Base-by-base conservation (phyloP, 2,888 invertebrate genomes). In the Eupithecia centaureata region DNA sequence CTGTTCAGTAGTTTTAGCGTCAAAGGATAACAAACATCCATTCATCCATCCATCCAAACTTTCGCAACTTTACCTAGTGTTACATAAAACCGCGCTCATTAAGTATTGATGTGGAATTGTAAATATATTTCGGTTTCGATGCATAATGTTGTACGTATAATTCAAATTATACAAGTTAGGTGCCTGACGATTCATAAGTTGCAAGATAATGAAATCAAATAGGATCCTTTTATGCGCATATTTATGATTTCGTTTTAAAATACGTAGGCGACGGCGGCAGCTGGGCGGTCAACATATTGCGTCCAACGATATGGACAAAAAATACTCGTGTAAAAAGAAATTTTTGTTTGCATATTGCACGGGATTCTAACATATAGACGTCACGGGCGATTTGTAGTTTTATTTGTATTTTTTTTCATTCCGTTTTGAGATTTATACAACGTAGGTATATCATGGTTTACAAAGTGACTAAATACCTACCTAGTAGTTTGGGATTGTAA, bases 171-270 rank as follows among this genome's bases (percentile, higher is more conserved):
- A 79, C 75, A 79, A 77, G 75, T 77, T 73, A 70, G 72, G 71
- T 76, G 74, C 77, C 73, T 75, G 65, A 63, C 63, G 70, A 81
- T 79, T 81, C 76, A 78, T 81, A 79, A 82, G 79, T 76, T 73
- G 76, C 77, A 79, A 78, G 77, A 79, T 85, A 87, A 88, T 85
- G 78, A 81, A 86, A 86, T 85, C 86, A 90, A 89, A 90, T 84
- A 67, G 73, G 85, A 82, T 83, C 91, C 86, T 86, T 89, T 91
- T 91, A 91, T 92, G 92, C 89, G 90, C 92, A 92, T 92, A 92
- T 88, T 89, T 88, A 88, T 86, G 82, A 77, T 80, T 80, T 76
- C 77, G 77, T 79, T 82, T 78, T 78, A 81, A 81, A 82, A 80
- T 79, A 79, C 61, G 38, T 59, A 63, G 60, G 63, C 38, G 52